These are phyloP conservation scores for Noctua janthe DNA, from an alignment of 2,888 invertebrate species.

Conservation along the genomic window DNA sequence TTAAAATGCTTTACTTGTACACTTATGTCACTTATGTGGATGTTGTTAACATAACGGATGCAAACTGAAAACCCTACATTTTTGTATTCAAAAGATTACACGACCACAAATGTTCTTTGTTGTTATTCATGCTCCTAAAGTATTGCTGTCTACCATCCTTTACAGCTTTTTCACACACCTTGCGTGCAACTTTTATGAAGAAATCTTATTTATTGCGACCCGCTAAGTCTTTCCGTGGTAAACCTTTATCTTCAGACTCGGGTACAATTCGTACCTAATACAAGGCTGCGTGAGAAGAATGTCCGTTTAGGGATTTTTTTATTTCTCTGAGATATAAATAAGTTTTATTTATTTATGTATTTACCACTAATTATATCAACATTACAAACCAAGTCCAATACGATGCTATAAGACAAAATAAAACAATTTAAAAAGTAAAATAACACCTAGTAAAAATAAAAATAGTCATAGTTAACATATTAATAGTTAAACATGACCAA, in stretches of 20 bases:
- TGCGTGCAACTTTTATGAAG: conserved; percentile 9
- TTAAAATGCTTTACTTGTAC: too few species aligned
- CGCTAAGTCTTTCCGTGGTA: not conserved
- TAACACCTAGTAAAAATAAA: too few species aligned
- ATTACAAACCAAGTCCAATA: too few species aligned
- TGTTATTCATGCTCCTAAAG: not conserved
- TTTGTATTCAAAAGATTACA: not conserved
- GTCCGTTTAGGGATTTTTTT: too few species aligned
- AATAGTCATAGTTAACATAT: too few species aligned
- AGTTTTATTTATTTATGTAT: too few species aligned
- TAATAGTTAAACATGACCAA: too few species aligned
- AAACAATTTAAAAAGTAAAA: too few species aligned
- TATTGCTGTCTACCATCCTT: not conserved
- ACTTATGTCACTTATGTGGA: not conserved
- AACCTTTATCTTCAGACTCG: conserved; percentile 26
- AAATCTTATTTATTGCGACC: conserved; percentile 28
- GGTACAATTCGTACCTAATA: not conserved
- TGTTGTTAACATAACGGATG: not conserved
- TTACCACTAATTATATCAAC: too few species aligned
- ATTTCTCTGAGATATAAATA: too few species aligned
- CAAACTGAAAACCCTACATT: not conserved
- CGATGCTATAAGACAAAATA: too few species aligned
- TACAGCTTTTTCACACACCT: conserved; percentile 9
- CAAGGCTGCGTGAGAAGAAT: not conserved
- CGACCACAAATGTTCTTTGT: not conserved